These are phyloP conservation scores for Galagoides demidoff DNA, from an alignment of 2,797 vertebrate genomes.

Conservation along the genomic window DNA sequence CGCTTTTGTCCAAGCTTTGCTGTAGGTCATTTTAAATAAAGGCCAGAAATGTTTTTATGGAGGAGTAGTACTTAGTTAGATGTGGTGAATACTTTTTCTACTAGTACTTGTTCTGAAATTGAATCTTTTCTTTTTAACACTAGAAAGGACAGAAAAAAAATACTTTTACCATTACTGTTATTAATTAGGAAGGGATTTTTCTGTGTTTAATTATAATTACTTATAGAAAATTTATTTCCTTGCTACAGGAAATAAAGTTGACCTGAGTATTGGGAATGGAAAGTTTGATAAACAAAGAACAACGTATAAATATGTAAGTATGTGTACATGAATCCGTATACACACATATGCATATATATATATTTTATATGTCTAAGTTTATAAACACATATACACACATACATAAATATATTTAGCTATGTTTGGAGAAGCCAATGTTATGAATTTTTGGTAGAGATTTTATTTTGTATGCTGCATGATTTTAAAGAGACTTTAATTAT, in stretches of 20 bases:
- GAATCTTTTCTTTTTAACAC: background rate
- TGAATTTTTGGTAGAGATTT: slow-evolving; percentile 6
- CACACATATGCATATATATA: background rate
- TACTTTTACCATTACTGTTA: background rate
- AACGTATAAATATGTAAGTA: background rate
- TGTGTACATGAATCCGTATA: background rate
- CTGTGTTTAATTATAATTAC: slow-evolving; percentile 9
- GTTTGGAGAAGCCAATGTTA: slow-evolving; percentile 14
- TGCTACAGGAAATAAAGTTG: background rate
- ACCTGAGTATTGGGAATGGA: background rate
- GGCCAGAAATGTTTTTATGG: background rate
- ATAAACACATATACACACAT: background rate
- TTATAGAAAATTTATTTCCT: background rate
- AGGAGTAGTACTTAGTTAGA: background rate
- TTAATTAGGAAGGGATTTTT: background rate
- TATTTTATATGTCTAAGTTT: background rate
- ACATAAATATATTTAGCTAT: background rate
- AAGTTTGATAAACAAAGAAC: slow-evolving; percentile 10
- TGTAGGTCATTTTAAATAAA: background rate
- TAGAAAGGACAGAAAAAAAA: background rate
- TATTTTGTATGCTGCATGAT: background rate
- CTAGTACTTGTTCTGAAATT: background rate
- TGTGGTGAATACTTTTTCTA: background rate
- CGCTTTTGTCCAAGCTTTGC: background rate
- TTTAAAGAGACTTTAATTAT: background rate